Percentiles rank a stretch among this genome's conserved stretches.
Conservation (phyloP, 2,888 invertebrate species). For the Baccha elongata region DNA sequence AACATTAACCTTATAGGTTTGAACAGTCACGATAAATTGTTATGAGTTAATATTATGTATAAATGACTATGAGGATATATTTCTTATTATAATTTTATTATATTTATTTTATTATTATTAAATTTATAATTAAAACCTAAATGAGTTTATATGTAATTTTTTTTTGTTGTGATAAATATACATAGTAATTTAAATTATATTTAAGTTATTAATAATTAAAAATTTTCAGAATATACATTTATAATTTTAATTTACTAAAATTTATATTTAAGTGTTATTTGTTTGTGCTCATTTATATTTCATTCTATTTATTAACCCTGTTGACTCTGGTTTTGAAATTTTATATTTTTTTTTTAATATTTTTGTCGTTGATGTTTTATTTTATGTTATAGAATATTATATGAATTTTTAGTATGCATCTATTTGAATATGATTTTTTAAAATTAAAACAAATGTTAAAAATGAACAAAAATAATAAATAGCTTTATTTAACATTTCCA, state of each 20-base stretch:
- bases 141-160: background rate
- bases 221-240: conserved; percentile 30
- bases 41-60: conserved; percentile 8
- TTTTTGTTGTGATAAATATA: conserved; percentile 5
- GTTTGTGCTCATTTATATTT: conserved; percentile 32
- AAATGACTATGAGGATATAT: conserved; percentile 19
- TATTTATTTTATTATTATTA: background rate
- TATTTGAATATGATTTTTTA: background rate
- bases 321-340: conserved; percentile 52
- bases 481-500: too few species aligned
- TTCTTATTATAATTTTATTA: background rate
- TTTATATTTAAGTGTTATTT: conserved; percentile 38
- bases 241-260: conserved; percentile 16
- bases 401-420: too few species aligned
- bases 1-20: conserved; percentile 19
- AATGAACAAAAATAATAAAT: too few species aligned
- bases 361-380: background rate
- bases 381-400: conserved; percentile 11
- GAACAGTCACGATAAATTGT: conserved; percentile 21
- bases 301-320: conserved; percentile 57
- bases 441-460: too few species aligned
- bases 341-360: conserved; percentile 14
- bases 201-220: conserved; percentile 7
- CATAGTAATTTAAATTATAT: conserved; percentile 3
- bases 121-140: conserved; percentile 1